Conservation (phyloP, 2,113 vertebrate species). For the Gracilinanus agilis region DNA sequence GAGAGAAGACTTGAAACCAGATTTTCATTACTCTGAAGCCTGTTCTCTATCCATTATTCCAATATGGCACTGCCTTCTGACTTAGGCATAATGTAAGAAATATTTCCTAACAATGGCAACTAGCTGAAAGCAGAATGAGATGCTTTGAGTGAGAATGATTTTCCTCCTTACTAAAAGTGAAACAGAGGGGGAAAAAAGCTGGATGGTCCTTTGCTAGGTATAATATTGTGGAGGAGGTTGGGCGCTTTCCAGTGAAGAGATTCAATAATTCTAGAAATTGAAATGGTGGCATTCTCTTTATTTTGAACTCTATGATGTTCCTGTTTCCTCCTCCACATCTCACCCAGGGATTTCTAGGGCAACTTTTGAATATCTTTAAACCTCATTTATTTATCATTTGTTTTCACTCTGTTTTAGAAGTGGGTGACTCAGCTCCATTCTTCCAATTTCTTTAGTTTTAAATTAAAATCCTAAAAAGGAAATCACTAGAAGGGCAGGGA, state of each 20-base stretch:
- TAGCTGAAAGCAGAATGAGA: background rate
- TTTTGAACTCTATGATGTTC: background rate
- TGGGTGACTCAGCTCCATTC: background rate
- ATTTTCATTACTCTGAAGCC: background rate
- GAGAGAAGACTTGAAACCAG: background rate
- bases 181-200: background rate
- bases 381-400: slow-evolving; percentile 61
- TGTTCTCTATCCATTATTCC: background rate
- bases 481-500: slow-evolving; percentile 10
- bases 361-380: slow-evolving; percentile 58
- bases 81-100: background rate
- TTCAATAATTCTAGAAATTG: background rate
- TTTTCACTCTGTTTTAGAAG: slow-evolving; percentile 50
- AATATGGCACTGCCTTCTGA: background rate
- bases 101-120: background rate
- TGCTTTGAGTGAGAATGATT: background rate
- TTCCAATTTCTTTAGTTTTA: slow-evolving; percentile 59
- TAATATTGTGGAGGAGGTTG: background rate
- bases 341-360: slow-evolving; percentile 62
- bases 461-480: slow-evolving; percentile 47
- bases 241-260: background rate
- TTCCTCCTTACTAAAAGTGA: background rate
- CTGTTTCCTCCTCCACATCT: slow-evolving; percentile 40
- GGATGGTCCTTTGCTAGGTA: background rate
- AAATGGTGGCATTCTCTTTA: slow-evolving; percentile 47